These are phyloP conservation scores for Stenopsyche tienmushanensis DNA, from an alignment of 1,140 invertebrate species.

Conservation along the genomic window DNA sequence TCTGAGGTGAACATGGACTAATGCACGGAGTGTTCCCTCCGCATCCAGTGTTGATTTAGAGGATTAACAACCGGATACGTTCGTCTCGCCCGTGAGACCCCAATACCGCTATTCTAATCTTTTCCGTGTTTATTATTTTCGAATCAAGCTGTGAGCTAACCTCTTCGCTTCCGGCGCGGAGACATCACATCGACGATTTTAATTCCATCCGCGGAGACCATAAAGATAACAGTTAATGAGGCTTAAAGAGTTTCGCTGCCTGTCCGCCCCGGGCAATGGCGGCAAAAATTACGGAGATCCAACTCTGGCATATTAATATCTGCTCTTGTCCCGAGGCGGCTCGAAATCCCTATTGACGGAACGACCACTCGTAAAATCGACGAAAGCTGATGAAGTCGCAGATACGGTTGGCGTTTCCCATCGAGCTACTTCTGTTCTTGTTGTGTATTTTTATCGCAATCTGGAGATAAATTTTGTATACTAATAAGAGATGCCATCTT, in stretches of 20 bases:
- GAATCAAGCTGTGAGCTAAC: conserved; percentile 12
- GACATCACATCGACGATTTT: conserved; percentile 33
- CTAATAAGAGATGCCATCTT: too few relatives aligned
- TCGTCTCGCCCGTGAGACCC: not conserved
- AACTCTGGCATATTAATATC: conserved; percentile 17
- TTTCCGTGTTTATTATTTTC: conserved; percentile 29
- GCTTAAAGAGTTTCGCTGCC: conserved; percentile 35
- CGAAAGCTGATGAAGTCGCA: not conserved
- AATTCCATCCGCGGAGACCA: conserved; percentile 26
- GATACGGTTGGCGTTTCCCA: too few relatives aligned
- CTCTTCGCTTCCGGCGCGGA: too few relatives aligned
- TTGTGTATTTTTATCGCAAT: too few relatives aligned
- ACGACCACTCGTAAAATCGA: not conserved
- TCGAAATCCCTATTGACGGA: not conserved
- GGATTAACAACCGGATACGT: too few relatives aligned
- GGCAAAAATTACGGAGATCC: too few relatives aligned
- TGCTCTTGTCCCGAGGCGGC: not conserved
- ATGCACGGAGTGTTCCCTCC: too few relatives aligned
- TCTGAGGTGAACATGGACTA: too few relatives aligned
- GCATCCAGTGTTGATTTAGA: too few relatives aligned
- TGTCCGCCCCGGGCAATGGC: conserved; percentile 3
- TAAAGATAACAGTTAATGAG: conserved; percentile 37
- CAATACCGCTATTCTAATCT: conserved; percentile 3
- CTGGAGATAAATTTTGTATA: too few relatives aligned
- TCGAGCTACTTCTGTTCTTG: too few relatives aligned